phyloP scores from a whole-genome alignment of 2,888 invertebrate genomes.

The Lasioglossum vierecki region DNA sequence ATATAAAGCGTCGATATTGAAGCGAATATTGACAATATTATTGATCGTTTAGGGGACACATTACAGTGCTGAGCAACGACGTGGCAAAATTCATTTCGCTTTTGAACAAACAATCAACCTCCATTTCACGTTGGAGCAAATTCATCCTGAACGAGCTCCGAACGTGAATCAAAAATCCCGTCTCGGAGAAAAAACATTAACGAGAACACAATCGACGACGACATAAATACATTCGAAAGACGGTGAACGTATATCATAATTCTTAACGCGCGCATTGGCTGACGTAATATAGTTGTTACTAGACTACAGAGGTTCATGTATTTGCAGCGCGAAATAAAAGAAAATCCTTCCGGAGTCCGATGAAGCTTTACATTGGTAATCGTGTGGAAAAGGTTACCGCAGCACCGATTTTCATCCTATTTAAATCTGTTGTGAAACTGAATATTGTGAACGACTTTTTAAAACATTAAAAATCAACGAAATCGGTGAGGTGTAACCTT shows the following conservation, averaged over 20 bases:
- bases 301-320: slow-evolving; percentile 2
- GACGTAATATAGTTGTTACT: slow-evolving; percentile 73
- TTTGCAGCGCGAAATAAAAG: background rate
- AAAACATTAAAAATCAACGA: no score
- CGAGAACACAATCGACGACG: background rate
- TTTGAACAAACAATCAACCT: background rate
- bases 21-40: no score
- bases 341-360: background rate
- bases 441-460: no score
- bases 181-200: background rate
- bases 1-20: no score
- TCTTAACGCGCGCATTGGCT: slow-evolving; percentile 62
- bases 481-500: no score
- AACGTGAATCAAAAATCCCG: background rate
- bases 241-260: slow-evolving; percentile 31
- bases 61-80: background rate
- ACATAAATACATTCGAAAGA: background rate
- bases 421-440: no score
- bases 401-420: no score
- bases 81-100: background rate
- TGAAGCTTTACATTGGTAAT: background rate
- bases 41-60: no score
- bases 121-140: background rate
- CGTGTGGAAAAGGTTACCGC: no score
- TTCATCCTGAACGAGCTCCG: background rate